Evolutionary conservation across 2,113 vertebrate genomes (phyloP), one percentile per base, ranked within the genome.

Genomic region (Neomonachus schauinslandi): DNA sequence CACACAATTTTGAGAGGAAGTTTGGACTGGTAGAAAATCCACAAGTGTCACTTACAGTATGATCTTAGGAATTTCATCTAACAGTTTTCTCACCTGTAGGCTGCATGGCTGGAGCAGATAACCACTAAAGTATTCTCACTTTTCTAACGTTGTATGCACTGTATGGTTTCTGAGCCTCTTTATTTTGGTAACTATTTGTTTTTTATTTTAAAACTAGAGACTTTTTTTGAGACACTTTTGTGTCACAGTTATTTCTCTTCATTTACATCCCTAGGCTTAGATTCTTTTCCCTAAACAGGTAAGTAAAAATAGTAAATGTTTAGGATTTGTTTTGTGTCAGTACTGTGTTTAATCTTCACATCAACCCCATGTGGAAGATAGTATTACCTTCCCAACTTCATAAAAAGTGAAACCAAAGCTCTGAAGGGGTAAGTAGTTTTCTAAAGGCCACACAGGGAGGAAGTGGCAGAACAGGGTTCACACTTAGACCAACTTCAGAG

Each of bases 151-250:
- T 33, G 13, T 51, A 26, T 26, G 72, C 15, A 91, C 19, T 28
- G 10, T 51, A 46, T 26, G 72, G 24, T 79, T 81, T 53, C 2
- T 90, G 76, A 76, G 14, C 22, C 21, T 80, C 1, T 88, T 63
- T 83, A 31, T 96, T 95, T 91, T 91, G 33, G 91, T 91, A 26
- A 51, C 39, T 49, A 10, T 49, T n/a, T n/a, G n/a, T n/a, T n/a
- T n/a, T 96, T 91, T 71, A 69, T 90, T 76, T 91, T 93, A 81
- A 85, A 92, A 88, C 12, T 88, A 77, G 28, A 26, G 3, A 6
- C 46, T 90, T 91, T 79, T 74, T 42, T 42, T 42, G 39, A 42
- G 39, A 42, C 39, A 42, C 46, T 90, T 91, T 74, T 74, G 15
- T 84, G 19, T 93, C 22, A 61, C 18, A 13, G 18, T 63, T 59